Conservation (phyloP, 2,797 vertebrate genomes). For the Spinus pinus region DNA sequence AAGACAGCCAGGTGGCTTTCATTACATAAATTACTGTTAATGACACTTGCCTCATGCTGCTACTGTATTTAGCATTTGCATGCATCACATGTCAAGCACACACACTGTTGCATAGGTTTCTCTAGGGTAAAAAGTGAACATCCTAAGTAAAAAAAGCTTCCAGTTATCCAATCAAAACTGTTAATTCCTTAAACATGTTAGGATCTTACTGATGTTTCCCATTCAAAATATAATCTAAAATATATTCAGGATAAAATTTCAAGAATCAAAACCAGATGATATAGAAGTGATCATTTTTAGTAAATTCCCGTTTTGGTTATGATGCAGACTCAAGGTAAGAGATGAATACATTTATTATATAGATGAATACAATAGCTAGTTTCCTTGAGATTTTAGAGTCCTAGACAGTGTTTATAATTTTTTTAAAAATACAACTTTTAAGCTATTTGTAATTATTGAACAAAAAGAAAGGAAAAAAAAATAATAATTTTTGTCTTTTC, state of each 20-base stretch:
- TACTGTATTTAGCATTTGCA: conserved; percentile 90
- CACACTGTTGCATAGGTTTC: conserved; percentile 75
- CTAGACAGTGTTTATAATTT: background rate
- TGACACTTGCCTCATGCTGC: conserved; percentile 93
- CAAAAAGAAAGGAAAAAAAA: background rate
- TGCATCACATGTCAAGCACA: conserved; percentile 85
- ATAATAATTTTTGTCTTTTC: background rate
- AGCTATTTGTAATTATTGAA: background rate
- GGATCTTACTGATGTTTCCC: background rate
- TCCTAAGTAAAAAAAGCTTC: conserved; percentile 54
- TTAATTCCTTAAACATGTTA: background rate
- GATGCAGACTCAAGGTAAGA: background rate
- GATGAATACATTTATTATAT: background rate
- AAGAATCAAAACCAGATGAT: background rate
- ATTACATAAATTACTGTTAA: conserved; percentile 95
- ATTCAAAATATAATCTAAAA: background rate
- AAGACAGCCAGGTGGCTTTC: conserved; percentile 88
- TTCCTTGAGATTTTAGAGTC: background rate
- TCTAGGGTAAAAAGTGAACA: conserved; percentile 78
- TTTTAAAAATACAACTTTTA: background rate
- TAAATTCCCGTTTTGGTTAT: background rate
- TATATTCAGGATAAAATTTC: background rate
- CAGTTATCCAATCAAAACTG: background rate
- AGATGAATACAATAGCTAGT: too few relatives aligned
- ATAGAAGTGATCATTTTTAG: background rate